A percentile compares a stretch with the other conserved stretches of the same genome.
These are phyloP conservation scores for Holcopasites calliopsidis DNA, from an alignment of 1,140 invertebrate species.

Conservation along the genomic window DNA sequence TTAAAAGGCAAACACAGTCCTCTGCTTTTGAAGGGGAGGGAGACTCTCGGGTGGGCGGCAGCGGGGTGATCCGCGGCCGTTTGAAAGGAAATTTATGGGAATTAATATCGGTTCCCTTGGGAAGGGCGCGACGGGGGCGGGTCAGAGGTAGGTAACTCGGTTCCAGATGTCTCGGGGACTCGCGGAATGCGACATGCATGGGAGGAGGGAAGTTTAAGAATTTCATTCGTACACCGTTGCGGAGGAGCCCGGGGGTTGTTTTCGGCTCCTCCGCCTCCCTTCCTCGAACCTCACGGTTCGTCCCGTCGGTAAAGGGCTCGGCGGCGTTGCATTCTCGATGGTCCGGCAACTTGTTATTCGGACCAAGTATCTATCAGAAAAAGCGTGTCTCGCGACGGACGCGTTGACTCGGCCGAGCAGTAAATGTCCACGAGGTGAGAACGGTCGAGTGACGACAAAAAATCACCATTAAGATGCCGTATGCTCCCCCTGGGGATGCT, in stretches of 20 bases:
- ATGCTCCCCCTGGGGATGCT: constrained; percentile 71
- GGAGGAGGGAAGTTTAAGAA: constrained; percentile 79
- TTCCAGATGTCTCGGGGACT: constrained; percentile 67
- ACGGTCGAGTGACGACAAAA: constrained; percentile 70
- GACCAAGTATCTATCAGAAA: constrained; percentile 17
- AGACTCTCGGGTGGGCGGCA: not conserved
- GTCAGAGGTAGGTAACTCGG: constrained; percentile 35
- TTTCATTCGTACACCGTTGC: constrained; percentile 75
- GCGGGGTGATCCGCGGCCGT: constrained; percentile 66
- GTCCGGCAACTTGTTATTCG: not conserved
- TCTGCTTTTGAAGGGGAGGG: constrained; percentile 22
- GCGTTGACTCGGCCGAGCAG: constrained; percentile 16
- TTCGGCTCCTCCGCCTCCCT: constrained; percentile 8
- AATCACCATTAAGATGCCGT: constrained; percentile 76
- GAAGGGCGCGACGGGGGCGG: constrained; percentile 47
- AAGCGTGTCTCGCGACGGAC: constrained; percentile 37
- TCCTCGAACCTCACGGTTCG: not conserved
- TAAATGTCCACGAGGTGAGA: constrained; percentile 62
- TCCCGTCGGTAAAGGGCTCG: not conserved
- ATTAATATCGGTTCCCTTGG: constrained; percentile 79
- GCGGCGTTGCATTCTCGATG: not conserved
- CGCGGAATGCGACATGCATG: constrained; percentile 78
- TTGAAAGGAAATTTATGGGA: constrained; percentile 81
- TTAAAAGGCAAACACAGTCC: constrained; percentile 77
- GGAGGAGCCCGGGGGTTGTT: not conserved